Percentiles rank a stretch among this genome's conserved stretches.
Evolutionary conservation across 2,888 invertebrate genomes (phyloP).

Genomic region (Mamestra brassicae): DNA sequence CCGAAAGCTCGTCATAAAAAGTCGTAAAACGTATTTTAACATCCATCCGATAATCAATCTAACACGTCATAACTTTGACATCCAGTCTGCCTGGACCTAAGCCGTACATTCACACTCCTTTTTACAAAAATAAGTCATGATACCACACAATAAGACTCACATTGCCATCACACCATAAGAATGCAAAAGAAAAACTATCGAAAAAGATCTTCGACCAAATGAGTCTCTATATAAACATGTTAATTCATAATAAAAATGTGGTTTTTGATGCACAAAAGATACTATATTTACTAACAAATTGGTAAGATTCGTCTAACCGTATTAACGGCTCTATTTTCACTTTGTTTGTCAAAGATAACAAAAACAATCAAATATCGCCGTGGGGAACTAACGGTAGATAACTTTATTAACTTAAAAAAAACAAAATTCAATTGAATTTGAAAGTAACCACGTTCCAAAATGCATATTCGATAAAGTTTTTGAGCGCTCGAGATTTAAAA

Average conservation of each 20-base stretch:
- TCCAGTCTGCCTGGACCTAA: constrained; percentile 86
- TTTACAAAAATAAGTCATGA: constrained; percentile 69
- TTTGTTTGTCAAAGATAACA: constrained; percentile 78
- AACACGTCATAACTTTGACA: constrained; percentile 91
- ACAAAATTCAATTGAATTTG: constrained; percentile 43
- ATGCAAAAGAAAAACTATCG: constrained; percentile 80
- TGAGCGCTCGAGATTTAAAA: constrained; percentile 46
- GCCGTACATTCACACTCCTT: constrained; percentile 67
- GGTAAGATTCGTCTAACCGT: constrained; percentile 78
- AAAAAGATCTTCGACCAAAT: constrained; percentile 84
- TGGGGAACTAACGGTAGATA: constrained; percentile 27
- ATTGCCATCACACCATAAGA: constrained; percentile 58
- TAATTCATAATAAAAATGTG: constrained; percentile 88
- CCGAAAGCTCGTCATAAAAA: constrained; percentile 88
- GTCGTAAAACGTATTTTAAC: constrained; percentile 91
- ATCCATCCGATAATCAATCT: constrained; percentile 91
- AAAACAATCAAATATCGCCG: constrained; percentile 26
- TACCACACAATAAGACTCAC: constrained; percentile 61
- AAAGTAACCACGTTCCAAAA: constrained; percentile 46
- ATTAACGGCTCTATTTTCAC: constrained; percentile 76
- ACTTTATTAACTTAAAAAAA: constrained; percentile 30
- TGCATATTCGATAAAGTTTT: constrained; percentile 47
- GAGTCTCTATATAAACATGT: constrained; percentile 89
- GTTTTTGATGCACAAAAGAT: constrained; percentile 79
- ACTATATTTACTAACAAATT: constrained; percentile 86